Percentiles rank a stretch among this genome's conserved stretches.
Evolutionary conservation across 2,797 vertebrate species (phyloP).

Genomic region (Phrynocephalus guinanensis): DNA sequence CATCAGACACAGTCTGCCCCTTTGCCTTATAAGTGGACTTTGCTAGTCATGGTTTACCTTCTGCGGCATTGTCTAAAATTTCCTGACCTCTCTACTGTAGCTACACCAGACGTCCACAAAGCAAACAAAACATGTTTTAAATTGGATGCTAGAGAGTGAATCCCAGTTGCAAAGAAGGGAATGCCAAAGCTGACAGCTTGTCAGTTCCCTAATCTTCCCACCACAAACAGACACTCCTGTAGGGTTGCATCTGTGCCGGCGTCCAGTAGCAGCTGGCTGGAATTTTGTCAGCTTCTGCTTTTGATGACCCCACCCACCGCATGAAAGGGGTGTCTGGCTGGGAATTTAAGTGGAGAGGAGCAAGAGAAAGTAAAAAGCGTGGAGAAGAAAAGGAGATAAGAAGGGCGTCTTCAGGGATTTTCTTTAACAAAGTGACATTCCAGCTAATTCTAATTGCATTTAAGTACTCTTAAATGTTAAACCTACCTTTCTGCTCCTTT

Average conservation of each 20-base stretch:
- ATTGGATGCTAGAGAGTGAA: conserved; percentile 26
- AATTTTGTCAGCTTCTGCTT: conserved; percentile 49
- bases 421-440: conserved; percentile 64
- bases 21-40: not conserved
- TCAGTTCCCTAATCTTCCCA: conserved; percentile 32
- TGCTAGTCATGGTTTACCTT: not conserved
- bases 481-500: conserved; percentile 54
- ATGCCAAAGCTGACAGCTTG: conserved; percentile 5
- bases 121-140: not conserved
- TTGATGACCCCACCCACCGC: conserved; percentile 54
- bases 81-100: not conserved
- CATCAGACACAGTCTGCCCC: conserved; percentile 16
- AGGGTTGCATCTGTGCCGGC: not conserved
- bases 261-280: conserved; percentile 53
- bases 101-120: conserved; percentile 14
- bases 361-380: conserved; percentile 28
- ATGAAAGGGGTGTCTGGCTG: conserved; percentile 29
- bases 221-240: conserved; percentile 29
- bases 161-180: not conserved
- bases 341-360: conserved; percentile 42
- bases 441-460: conserved; percentile 53
- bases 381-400: conserved; percentile 20
- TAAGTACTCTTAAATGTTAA: conserved; percentile 47
- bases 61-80: accelerated
- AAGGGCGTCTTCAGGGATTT: conserved; percentile 61